A percentile compares a stretch with the other conserved stretches of the same genome.
Evolutionary conservation across 2,113 vertebrate species (phyloP).

Genomic region (Aegotheles bennettii): DNA sequence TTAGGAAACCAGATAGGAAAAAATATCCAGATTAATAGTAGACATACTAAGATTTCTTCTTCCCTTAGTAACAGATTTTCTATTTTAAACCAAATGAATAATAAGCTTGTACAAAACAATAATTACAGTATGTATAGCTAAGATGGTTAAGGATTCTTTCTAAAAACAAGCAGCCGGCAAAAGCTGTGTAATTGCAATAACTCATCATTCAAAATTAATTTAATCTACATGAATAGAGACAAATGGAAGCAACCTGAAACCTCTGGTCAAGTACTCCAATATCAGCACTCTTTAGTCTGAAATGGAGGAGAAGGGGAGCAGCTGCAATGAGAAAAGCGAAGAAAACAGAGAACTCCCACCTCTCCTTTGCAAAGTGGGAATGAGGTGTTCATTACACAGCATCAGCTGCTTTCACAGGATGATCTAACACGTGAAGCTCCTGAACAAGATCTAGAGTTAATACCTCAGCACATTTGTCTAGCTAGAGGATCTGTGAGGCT

Average conservation of each 20-base stretch:
- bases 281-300: neutral
- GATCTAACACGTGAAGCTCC: neutral
- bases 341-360: constrained; percentile 28
- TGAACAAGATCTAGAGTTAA: neutral
- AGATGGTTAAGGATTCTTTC: neutral
- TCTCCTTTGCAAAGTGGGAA: neutral
- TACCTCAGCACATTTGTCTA: neutral
- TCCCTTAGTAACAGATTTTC: neutral
- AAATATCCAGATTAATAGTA: neutral
- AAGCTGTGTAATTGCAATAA: neutral
- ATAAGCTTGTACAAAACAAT: neutral
- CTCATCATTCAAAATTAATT: constrained; percentile 21
- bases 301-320: neutral
- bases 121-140: neutral
- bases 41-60: neutral
- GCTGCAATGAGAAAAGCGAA: neutral
- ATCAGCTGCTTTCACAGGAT: neutral
- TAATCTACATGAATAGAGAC: neutral
- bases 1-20: neutral
- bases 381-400: neutral
- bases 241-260: constrained; percentile 36
- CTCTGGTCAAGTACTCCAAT: neutral
- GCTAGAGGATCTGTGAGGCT: neutral
- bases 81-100: neutral
- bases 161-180: neutral